Conservation (phyloP, 2,113 vertebrate genomes). For the Dunckerocampus dactyliophorus region DNA sequence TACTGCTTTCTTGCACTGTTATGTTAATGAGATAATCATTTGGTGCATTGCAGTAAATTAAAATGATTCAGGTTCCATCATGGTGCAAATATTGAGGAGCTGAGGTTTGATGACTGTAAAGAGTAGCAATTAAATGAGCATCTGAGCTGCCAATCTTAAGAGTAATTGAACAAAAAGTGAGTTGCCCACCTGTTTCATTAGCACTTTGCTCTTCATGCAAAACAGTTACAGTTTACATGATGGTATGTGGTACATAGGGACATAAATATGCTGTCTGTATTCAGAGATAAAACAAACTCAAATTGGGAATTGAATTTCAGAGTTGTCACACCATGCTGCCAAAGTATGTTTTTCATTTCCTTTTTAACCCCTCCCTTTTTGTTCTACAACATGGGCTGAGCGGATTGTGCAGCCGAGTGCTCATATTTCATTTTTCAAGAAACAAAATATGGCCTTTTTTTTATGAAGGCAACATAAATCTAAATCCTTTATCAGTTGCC, state of each 20-base stretch:
- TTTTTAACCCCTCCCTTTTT: constrained; percentile 31
- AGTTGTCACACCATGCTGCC: constrained; percentile 26
- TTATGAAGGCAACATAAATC: constrained; percentile 65
- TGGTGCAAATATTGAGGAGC: constrained; percentile 31
- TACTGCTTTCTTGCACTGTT: background rate
- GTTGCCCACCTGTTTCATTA: constrained; percentile 18
- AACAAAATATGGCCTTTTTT: constrained; percentile 60
- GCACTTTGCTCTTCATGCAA: constrained; percentile 10
- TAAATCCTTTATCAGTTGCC: constrained; percentile 71
- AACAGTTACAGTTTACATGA: background rate
- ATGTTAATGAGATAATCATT: constrained; percentile 39
- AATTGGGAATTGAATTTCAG: constrained; percentile 37
- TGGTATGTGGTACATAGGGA: background rate
- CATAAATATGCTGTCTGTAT: constrained; percentile 15
- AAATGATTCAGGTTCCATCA: constrained; percentile 7
- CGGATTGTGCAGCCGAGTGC: constrained; percentile 28
- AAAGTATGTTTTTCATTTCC: constrained; percentile 51
- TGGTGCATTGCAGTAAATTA: constrained; percentile 12
- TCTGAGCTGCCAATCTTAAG: constrained; percentile 28
- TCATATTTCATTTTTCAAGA: constrained; percentile 45
- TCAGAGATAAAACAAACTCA: constrained; percentile 32
- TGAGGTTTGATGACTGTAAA: constrained; percentile 40
- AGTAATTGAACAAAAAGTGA: constrained; percentile 28
- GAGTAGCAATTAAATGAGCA: constrained; percentile 23
- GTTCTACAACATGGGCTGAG: constrained; percentile 9